Base-by-base conservation (phyloP, 2,797 vertebrate species). In the Galagoides demidoff region DNA sequence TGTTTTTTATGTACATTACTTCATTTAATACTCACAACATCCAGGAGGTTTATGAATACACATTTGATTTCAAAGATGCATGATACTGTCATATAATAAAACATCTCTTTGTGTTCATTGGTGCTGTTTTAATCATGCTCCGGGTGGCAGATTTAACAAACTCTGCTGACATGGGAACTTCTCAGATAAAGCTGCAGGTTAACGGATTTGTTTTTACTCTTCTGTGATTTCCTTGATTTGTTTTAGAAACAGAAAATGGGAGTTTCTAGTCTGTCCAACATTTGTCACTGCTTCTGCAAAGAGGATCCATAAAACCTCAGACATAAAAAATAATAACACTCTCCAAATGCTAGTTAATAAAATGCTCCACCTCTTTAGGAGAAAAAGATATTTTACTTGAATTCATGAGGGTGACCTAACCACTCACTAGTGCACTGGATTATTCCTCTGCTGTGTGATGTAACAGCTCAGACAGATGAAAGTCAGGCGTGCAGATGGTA, bases 381-480 rank as follows among this genome's bases (percentile, higher is more conserved):
- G 96, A 98, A 98, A 97, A 61, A 95, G 77, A 95, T 96, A 93
- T 98, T 98, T 98, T 98, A 98, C 98, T 97, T 98, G 96, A 94
- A 94, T 96, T 98, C 94, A 95, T 98, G 98, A 98, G 93, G 85
- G 96, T 97, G 97, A 98, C 95, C 96, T 98, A 98, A 98, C 86
- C 96, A 97, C 86, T 96, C 59, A 57, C 76, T 85, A 68, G 70
- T 20, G 73, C 37, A 63, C 90, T 97, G 98, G 95, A 96, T 96
- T 95, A 86, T 95, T 85, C 77, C 92, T 96, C 97, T 97, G 77
- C 57, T 88, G 87, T 82, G 68, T 92, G 94, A 92, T 96, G 85
- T 87, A 95, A 97, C 85, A 92, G 97, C 27, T 7, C 78, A 57
- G 96, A 64, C 12, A 71, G 64, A 76, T 22, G 93, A 87, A 97